Evolutionary conservation across 2,113 vertebrate genomes (phyloP), one percentile per base, ranked within the genome.

Genomic region (Marmota monax): DNA sequence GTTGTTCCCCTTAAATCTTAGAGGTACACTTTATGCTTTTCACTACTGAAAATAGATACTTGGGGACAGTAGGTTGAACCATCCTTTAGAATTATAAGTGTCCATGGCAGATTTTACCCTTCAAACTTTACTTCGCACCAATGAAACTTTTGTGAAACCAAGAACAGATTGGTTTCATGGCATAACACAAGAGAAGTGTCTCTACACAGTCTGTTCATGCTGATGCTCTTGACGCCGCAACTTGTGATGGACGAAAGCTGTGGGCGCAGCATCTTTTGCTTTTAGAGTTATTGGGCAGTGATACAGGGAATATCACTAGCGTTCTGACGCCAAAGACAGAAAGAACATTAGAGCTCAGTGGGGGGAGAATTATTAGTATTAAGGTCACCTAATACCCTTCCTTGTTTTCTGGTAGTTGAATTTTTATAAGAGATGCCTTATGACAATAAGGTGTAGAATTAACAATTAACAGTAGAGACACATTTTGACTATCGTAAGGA

Each of bases 91-190:
- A 65, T 97, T 97, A 5, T 14, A 88, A 84, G 51, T 96, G 11
- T 92, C 58, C 39, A 34, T 74, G 88, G 56, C 3, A 76, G 76
- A 74, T 95, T 92, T 73, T 96, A 45, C 51, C 95, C 10, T 88
- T 95, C 84, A 51, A 11, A 0, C 61, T 37, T 85, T 27, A 73
- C 51, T 96, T 39, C 4, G 93, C 45, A 20, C 51, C 93, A 70
- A 80, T 48, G 76, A 88, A 97, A 95, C 87, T 96, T 96, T 53
- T 84, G 51, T 86, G 88, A 95, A 92, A 82, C 85, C n/a, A 48
- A 70, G 76, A 92, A 39, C 83, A 97, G 79, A 39, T 94, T 48
- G n/a, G 32, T 78, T 95, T 72, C 84, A 27, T 90, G 96, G 76
- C 45, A 10, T 84, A 69, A 67, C 12, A 34, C 0, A 6, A 72